Percentiles rank a stretch among this genome's conserved stretches.
These are phyloP conservation scores for Lordiphosa clarofinis DNA, from an alignment of 1,140 invertebrate genomes.

Conservation along the genomic window DNA sequence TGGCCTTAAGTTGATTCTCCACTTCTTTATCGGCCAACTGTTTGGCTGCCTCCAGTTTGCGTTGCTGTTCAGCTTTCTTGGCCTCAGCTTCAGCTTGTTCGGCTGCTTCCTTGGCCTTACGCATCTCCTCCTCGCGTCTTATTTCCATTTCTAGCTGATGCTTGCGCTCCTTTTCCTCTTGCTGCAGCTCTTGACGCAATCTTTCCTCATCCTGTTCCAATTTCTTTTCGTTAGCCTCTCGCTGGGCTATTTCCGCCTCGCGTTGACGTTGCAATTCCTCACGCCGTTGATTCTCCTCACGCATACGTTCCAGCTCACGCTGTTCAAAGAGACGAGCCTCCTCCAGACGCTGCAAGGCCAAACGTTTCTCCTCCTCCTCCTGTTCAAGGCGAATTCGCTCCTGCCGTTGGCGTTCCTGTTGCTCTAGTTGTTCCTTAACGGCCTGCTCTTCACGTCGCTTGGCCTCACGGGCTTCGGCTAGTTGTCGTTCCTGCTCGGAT, in stretches of 20 bases:
- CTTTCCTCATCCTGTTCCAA: conserved; percentile 59
- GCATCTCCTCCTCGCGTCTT: conserved; percentile 42
- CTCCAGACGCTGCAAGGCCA: conserved; percentile 49
- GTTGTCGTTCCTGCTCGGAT: conserved; percentile 51
- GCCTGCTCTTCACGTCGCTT: conserved; percentile 55
- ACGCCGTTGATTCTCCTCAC: conserved; percentile 55
- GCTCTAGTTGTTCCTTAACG: conserved; percentile 43
- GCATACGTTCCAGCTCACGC: conserved; percentile 54
- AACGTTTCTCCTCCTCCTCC: conserved; percentile 66
- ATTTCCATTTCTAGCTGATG: conserved; percentile 46
- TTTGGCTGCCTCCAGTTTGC: conserved; percentile 52
- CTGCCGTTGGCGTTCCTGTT: conserved; percentile 56
- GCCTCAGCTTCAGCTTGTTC: conserved; percentile 39
- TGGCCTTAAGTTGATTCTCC: conserved; percentile 32
- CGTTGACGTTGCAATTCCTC: conserved; percentile 51
- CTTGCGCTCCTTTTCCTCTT: conserved; percentile 51
- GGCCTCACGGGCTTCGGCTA: conserved; percentile 62
- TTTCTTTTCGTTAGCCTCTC: conserved; percentile 40
- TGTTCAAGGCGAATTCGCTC: conserved; percentile 54
- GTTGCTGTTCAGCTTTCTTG: conserved; percentile 35
- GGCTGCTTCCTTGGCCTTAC: conserved; percentile 42
- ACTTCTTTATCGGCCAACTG: conserved; percentile 42
- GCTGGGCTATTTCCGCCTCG: conserved; percentile 49
- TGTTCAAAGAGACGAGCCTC: conserved; percentile 54
- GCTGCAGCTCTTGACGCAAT: conserved; percentile 42